phyloP scores from a whole-genome alignment of 2,888 invertebrate genomes.

The Crioceris asparagi region DNA sequence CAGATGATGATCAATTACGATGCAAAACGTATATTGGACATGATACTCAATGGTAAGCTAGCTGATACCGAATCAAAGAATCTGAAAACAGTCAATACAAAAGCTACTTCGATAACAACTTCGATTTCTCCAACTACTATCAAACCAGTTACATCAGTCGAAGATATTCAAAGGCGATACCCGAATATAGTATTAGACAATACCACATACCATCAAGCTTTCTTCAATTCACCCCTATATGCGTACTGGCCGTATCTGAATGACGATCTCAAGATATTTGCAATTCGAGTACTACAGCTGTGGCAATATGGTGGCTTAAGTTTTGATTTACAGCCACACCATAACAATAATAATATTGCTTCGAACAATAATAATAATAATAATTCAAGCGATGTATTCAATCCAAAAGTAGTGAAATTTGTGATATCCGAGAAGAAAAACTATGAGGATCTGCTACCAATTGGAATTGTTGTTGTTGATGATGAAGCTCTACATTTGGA shows the following conservation, averaged over 20 bases:
- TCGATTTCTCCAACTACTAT: slow-evolving; percentile 4
- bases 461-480: slow-evolving; percentile 32
- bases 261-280: slow-evolving; percentile 39
- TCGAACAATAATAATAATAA: not conserved
- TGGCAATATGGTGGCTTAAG: slow-evolving; percentile 47
- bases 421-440: slow-evolving; percentile 15
- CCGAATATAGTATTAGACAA: slow-evolving; percentile 40
- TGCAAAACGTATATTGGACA: slow-evolving; percentile 13
- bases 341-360: not conserved
- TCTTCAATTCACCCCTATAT: slow-evolving; percentile 42
- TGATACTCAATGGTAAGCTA: slow-evolving; percentile 11
- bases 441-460: slow-evolving; percentile 23
- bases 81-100: not conserved
- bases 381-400: slow-evolving; percentile 3
- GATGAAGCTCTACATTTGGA: slow-evolving; percentile 35
- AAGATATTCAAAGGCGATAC: slow-evolving; percentile 25
- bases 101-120: slow-evolving; percentile 2
- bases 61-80: slow-evolving; percentile 2
- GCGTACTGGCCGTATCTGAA: slow-evolving; percentile 42
- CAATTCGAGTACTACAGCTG: slow-evolving; percentile 41
- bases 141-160: slow-evolving; percentile 9
- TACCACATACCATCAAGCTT: slow-evolving; percentile 37
- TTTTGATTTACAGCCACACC: slow-evolving; percentile 23
- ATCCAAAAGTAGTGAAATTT: slow-evolving; percentile 16
- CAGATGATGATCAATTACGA: slow-evolving; percentile 16